Conservation (phyloP, 2,113 vertebrate species). For the Hydropotes inermis region DNA sequence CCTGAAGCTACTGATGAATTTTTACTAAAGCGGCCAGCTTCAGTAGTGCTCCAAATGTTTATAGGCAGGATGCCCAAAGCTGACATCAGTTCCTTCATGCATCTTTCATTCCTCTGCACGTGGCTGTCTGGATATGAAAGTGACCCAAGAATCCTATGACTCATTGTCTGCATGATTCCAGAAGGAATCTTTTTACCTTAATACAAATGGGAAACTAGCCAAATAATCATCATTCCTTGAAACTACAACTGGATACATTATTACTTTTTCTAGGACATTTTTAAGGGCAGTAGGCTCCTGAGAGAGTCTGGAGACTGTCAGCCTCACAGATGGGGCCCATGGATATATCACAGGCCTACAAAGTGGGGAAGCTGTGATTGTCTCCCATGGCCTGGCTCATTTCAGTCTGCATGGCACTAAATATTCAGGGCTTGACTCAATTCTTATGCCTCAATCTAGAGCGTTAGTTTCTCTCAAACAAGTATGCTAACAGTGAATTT, state of each 20-base stretch:
- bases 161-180: neutral
- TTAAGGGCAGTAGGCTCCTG: neutral
- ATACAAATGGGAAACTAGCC: neutral
- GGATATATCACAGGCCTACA: neutral
- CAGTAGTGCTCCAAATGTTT: neutral
- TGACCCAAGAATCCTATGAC: neutral
- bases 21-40: neutral
- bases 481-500: neutral
- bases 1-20: neutral
- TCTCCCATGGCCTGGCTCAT: neutral
- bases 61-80: neutral
- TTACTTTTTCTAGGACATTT: neutral
- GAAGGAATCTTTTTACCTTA: neutral
- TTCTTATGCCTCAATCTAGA: neutral
- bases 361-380: neutral
- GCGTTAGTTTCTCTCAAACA: no score
- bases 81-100: fast-evolving
- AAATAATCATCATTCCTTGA: neutral
- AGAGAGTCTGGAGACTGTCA: neutral
- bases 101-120: neutral
- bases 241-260: fast-evolving
- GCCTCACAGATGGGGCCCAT: neutral
- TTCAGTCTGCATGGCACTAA: neutral
- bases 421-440: neutral
- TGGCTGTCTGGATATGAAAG: neutral